Evolutionary conservation across 1,140 invertebrate genomes (phyloP), one percentile per base, ranked within the genome.

Genomic region (Eumaeus atala): DNA sequence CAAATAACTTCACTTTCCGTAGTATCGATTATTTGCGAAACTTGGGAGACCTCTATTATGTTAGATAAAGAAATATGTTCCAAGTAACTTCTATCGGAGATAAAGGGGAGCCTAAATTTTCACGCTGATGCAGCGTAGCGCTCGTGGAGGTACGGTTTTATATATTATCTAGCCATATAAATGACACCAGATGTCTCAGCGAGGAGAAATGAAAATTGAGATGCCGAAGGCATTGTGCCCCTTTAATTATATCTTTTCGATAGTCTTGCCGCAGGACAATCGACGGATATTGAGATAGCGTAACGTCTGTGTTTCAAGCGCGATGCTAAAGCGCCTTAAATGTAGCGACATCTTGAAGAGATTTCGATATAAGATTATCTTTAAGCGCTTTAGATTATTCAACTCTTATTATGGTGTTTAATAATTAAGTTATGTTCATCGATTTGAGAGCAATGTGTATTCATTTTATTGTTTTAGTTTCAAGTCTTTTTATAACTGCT

Each of bases 131-230:
- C 48, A 33, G 28, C 21, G 47, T 11, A n/a, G 17, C 12, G 21
- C 12, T n/a, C 21, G 16, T 18, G 28, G 33, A n/a, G 44, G 16
- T n/a, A 48, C 44, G 16, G 28, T 48, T 75, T 83, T 79, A 74
- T 83, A 74, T 81, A n/a, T n/a, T n/a, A n/a, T 81, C 77, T 76
- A 64, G 60, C 66, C 69, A 72, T 77, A 84, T 77, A 77, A 84
- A 81, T 84, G 77, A 81, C 77, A 79, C 65, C 69, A 71, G 76
- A 84, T 83, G 70, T 77, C 72, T 74, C 76, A 72, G 74, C 61
- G 68, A 84, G 76, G 77, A 74, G 73, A 79, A 84, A 84, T 81
- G 76, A 81, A 81, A 84, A 81, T 81, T 84, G 76, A 84, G 77
- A 84, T 84, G 81, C 77, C 69, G 72, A 60, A 70, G 75, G 68